Percentiles rank a stretch among this genome's conserved stretches.
Evolutionary conservation across 2,797 vertebrate genomes (phyloP).

Genomic region (Sparus aurata): DNA sequence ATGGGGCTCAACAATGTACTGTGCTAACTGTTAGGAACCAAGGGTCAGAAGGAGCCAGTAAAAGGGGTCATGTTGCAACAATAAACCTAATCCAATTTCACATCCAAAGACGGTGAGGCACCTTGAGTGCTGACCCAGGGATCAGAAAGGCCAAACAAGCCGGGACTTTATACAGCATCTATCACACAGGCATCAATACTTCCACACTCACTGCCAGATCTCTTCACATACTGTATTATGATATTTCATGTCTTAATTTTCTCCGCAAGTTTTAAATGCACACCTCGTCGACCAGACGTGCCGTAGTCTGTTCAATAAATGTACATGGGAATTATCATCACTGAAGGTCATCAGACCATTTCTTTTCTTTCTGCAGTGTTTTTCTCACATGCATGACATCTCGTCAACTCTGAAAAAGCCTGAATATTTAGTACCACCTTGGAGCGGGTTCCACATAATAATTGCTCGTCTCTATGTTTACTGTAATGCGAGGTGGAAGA

Average conservation of each 20-base stretch:
- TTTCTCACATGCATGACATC: not conserved
- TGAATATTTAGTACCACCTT: not conserved
- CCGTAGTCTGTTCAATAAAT: not conserved
- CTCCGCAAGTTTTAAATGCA: not conserved
- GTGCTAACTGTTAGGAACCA: slow-evolving; percentile 13
- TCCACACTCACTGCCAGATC: not conserved
- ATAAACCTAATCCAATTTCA: slow-evolving; percentile 54
- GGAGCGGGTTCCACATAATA: not conserved
- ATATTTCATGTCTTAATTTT: not conserved
- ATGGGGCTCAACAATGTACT: not conserved
- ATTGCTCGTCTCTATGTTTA: too few species aligned
- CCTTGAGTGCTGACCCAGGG: slow-evolving; percentile 29
- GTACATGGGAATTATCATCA: not conserved
- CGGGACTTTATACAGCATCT: slow-evolving; percentile 41
- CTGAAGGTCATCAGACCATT: not conserved
- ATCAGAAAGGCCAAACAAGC: slow-evolving; percentile 43
- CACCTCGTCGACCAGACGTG: not conserved
- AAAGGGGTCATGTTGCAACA: slow-evolving; percentile 39
- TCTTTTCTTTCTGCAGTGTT: not conserved
- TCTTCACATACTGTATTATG: not conserved
- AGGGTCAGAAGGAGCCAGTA: slow-evolving; percentile 52
- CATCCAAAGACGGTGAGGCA: slow-evolving; percentile 23
- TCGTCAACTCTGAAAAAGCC: not conserved
- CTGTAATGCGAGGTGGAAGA: too few species aligned
- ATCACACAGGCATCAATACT: slow-evolving; percentile 50